Percentiles rank a stretch among this genome's conserved stretches.
phyloP scores from a whole-genome alignment of 2,888 invertebrate genomes.

The Dasypolia templi region DNA sequence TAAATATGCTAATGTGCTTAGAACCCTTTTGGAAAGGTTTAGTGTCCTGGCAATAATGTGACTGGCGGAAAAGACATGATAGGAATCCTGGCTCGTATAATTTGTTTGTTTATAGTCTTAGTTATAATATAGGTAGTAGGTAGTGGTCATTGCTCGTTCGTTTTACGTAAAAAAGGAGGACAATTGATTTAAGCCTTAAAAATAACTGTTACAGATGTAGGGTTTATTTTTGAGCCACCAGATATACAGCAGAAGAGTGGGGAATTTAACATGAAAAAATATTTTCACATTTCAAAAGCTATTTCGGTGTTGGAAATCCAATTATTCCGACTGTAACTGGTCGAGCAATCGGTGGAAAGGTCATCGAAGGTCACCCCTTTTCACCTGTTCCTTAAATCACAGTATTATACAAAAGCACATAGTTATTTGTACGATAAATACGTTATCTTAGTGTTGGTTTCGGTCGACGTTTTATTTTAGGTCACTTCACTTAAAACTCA shows the following conservation, averaged over 20 bases:
- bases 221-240: background rate
- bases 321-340: background rate
- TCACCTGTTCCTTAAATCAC: background rate
- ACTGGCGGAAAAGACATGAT: conserved; percentile 31
- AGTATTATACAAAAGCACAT: too few relatives aligned
- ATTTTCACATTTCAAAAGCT: conserved; percentile 9
- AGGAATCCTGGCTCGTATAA: conserved; percentile 14
- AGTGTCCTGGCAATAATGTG: conserved; percentile 17
- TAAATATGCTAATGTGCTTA: conserved; percentile 60
- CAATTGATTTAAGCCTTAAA: too few relatives aligned
- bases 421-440: background rate
- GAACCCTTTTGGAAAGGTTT: conserved; percentile 49
- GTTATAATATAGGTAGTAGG: conserved; percentile 14
- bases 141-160: too few relatives aligned
- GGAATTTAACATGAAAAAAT: background rate
- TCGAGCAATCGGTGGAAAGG: conserved; percentile 4
- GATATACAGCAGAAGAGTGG: background rate
- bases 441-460: background rate
- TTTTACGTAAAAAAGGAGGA: too few relatives aligned
- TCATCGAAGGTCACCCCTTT: background rate
- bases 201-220: too few relatives aligned
- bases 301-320: background rate
- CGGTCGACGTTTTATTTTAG: background rate
- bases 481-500: background rate
- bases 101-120: conserved; percentile 23